Conservation (phyloP, 1,140 invertebrate genomes). For the Cydia splendana region DNA sequence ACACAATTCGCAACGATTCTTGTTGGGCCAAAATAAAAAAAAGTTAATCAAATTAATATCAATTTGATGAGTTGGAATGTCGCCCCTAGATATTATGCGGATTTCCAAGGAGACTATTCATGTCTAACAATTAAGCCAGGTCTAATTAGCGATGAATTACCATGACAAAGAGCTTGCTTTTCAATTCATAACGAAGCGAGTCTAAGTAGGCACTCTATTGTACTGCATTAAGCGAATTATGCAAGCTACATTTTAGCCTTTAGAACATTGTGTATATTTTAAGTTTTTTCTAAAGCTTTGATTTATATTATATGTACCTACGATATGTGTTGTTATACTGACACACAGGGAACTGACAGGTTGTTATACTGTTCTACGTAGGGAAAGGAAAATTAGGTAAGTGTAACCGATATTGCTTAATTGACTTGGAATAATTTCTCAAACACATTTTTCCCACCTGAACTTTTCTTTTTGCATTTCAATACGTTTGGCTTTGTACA, state of each 20-base stretch:
- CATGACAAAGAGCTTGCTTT: slow-evolving; percentile 16
- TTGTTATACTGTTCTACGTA: too few relatives aligned
- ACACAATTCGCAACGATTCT: too few relatives aligned
- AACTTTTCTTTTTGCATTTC: too few relatives aligned
- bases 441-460: too few relatives aligned
- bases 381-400: too few relatives aligned
- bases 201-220: neutral
- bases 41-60: too few relatives aligned
- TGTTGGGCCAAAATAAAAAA: too few relatives aligned
- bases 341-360: too few relatives aligned
- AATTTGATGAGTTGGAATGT: neutral
- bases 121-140: neutral
- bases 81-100: neutral
- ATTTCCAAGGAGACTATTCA: slow-evolving; percentile 5
- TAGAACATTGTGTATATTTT: neutral
- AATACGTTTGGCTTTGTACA: too few relatives aligned
- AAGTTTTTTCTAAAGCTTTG: neutral
- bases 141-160: neutral
- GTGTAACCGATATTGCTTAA: too few relatives aligned
- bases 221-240: slow-evolving; percentile 4
- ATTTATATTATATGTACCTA: neutral
- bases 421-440: too few relatives aligned
- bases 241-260: neutral
- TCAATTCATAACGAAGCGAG: slow-evolving; percentile 1
- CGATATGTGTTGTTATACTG: too few relatives aligned